phyloP scores from a whole-genome alignment of 2,113 vertebrate genomes.

The Pongo pygmaeus region DNA sequence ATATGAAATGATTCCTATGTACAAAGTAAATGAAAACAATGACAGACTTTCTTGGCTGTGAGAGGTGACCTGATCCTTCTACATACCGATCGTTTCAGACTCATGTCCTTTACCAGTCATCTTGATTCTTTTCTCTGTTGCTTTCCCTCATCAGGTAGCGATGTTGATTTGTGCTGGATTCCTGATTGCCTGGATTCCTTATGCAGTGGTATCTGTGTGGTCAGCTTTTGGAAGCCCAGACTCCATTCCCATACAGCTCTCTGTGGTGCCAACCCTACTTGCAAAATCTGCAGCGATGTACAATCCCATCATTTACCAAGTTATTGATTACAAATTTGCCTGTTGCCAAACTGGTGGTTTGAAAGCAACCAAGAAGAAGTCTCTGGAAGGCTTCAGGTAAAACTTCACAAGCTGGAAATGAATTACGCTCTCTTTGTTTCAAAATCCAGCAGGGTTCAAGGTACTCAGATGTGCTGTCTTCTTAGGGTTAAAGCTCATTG shows the following conservation, averaged over 20 bases:
- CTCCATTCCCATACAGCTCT: constrained; percentile 91
- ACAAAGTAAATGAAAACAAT: neutral
- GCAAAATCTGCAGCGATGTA: constrained; percentile 98
- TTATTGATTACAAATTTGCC: constrained; percentile 88
- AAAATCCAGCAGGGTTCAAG: neutral
- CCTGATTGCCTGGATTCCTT: constrained; percentile 96
- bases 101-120: neutral
- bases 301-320: constrained; percentile 97
- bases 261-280: constrained; percentile 93
- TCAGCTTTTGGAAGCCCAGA: constrained; percentile 93
- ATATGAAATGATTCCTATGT: neutral
- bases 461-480: neutral
- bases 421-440: neutral
- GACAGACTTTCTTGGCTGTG: neutral
- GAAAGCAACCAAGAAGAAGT: constrained; percentile 82
- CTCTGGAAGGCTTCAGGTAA: constrained; percentile 89
- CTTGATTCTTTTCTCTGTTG: neutral
- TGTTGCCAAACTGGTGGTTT: constrained; percentile 82
- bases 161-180: constrained; percentile 98
- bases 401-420: neutral
- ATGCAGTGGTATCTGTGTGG: constrained; percentile 94
- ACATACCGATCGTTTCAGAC: neutral
- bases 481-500: neutral
- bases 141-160: constrained; percentile 87
- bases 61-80: neutral